Conservation (phyloP, 2,888 invertebrate genomes). For the Ligdia adustata region DNA sequence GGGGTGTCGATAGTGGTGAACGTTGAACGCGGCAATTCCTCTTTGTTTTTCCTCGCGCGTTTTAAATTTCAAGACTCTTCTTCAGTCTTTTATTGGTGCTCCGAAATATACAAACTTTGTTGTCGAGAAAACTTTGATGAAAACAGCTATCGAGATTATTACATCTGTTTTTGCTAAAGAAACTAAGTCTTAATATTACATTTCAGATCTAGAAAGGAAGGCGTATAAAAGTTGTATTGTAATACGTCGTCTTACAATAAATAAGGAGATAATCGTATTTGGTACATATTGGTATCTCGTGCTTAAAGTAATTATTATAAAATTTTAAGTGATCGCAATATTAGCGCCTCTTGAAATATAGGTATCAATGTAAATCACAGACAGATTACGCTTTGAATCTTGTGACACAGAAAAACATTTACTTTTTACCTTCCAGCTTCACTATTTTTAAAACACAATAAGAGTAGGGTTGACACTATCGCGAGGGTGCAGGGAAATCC, state of each 20-base stretch:
- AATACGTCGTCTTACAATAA: too few species aligned
- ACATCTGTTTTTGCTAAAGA: too few species aligned
- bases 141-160: too few species aligned
- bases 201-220: too few species aligned
- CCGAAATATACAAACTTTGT: conserved; percentile 12
- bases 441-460: conserved; percentile 70
- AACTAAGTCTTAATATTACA: too few species aligned
- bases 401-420: conserved; percentile 51
- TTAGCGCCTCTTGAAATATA: conserved; percentile 4
- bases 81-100: conserved; percentile 17
- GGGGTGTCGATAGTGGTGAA: conserved; percentile 63
- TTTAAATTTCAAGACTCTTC: conserved; percentile 33
- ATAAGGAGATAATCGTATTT: too few species aligned
- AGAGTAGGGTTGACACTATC: conserved; percentile 57
- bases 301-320: too few species aligned
- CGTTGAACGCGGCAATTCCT: conserved; percentile 63
- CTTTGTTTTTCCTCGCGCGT: conserved; percentile 50
- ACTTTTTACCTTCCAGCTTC: conserved; percentile 66
- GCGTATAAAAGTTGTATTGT: too few species aligned
- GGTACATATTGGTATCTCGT: too few species aligned
- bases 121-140: too few species aligned
- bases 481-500: conserved; percentile 67
- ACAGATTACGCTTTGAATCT: conserved; percentile 50
- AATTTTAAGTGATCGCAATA: too few species aligned
- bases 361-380: conserved; percentile 36